Conservation (phyloP, 2,797 vertebrate species). For the Tragopan temminckii region DNA sequence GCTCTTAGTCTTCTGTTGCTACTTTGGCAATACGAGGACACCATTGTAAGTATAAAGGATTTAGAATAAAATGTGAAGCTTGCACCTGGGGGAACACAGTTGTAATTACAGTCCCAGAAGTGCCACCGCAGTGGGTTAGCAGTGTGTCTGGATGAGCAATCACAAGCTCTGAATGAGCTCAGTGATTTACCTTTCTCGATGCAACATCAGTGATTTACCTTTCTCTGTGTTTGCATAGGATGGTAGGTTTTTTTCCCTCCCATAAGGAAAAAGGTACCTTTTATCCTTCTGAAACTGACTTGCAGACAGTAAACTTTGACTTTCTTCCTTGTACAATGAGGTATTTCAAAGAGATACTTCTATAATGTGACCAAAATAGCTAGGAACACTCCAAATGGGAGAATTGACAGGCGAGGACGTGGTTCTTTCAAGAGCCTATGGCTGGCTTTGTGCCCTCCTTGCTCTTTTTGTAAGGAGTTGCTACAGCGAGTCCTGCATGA, state of each 20-base stretch:
- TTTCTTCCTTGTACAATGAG: background rate
- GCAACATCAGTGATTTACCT: background rate
- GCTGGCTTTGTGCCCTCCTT: background rate
- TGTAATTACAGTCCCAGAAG: background rate
- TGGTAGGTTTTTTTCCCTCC: background rate
- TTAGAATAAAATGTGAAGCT: background rate
- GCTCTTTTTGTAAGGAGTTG: background rate
- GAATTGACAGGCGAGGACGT: background rate
- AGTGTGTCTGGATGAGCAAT: fast-evolving
- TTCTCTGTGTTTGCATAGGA: background rate
- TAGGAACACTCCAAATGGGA: background rate
- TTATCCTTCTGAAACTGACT: background rate
- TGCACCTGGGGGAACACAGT: background rate
- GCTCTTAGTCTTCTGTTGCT: background rate
- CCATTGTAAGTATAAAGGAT: background rate
- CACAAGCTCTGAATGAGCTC: background rate
- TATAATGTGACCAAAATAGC: background rate
- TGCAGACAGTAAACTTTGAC: background rate
- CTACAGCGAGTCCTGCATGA: background rate
- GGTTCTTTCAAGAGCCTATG: background rate
- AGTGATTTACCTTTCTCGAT: background rate
- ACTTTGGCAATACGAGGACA: background rate
- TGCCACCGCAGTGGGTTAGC: background rate
- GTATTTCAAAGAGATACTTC: background rate
- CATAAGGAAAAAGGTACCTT: background rate